Evolutionary conservation across 2,797 vertebrate species (phyloP).

Genomic region (Threskiornis aethiopicus): DNA sequence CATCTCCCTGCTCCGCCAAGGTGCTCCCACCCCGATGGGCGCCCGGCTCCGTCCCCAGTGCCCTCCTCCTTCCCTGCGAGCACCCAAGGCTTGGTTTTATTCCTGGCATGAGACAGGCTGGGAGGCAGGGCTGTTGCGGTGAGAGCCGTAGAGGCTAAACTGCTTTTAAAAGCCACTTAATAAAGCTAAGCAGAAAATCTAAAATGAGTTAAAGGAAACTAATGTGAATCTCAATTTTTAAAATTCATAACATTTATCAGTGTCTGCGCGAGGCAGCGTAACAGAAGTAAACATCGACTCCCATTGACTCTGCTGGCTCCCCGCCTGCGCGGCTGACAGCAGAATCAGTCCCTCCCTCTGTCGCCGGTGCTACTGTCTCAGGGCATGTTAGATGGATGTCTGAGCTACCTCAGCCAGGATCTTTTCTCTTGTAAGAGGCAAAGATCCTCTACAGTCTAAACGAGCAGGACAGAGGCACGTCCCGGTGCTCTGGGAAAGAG

Average conservation of each 20-base stretch:
- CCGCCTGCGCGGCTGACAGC: not conserved
- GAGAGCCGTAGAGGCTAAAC: not conserved
- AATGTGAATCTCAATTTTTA: slow-evolving; percentile 55
- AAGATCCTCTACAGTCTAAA: slow-evolving; percentile 4
- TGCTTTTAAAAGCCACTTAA: slow-evolving; percentile 63
- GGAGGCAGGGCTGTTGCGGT: not conserved
- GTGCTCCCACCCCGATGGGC: not conserved
- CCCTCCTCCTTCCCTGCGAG: not conserved
- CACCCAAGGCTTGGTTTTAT: not conserved
- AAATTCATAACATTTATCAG: slow-evolving; percentile 65
- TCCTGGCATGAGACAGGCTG: not conserved
- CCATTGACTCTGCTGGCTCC: not conserved
- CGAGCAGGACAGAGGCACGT: not conserved
- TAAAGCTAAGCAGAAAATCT: slow-evolving; percentile 59
- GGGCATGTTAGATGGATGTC: slow-evolving; percentile 2
- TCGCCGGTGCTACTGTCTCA: not conserved
- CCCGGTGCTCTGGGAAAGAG: not conserved
- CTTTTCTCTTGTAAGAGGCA: not conserved
- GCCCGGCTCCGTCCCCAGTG: not conserved
- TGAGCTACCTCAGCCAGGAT: not conserved
- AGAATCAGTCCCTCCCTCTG: not conserved
- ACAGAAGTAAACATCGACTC: slow-evolving; percentile 42
- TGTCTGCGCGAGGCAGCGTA: not conserved
- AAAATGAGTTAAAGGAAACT: slow-evolving; percentile 48
- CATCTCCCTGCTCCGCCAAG: not conserved